These are phyloP conservation scores for Ganaspis sp. DNA, from an alignment of 1,140 invertebrate species.

Conservation along the genomic window DNA sequence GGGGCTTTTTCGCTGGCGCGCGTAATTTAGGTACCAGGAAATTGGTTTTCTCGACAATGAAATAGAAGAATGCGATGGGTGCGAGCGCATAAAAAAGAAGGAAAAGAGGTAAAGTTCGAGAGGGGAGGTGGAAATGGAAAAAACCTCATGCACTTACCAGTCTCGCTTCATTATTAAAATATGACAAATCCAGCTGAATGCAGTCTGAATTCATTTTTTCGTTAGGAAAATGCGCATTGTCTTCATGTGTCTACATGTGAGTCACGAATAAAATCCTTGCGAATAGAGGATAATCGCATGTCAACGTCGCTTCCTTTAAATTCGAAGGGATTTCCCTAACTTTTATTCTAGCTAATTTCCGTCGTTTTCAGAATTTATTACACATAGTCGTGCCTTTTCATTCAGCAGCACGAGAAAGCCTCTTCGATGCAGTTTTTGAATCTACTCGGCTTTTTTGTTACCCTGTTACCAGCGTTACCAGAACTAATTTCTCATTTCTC, in stretches of 20 bases:
- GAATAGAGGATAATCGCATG: not conserved
- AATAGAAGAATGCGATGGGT: constrained; percentile 76
- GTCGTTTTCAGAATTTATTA: not conserved
- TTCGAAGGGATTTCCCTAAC: not conserved
- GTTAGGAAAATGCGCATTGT: not conserved
- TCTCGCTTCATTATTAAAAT: constrained; percentile 23
- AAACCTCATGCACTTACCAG: constrained; percentile 19
- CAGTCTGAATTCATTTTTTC: constrained; percentile 8
- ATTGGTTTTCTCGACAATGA: constrained; percentile 77
- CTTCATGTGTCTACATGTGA: not conserved
- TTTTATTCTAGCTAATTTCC: not conserved
- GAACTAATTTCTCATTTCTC: too few species aligned
- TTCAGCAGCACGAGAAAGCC: too few species aligned
- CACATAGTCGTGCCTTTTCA: too few species aligned
- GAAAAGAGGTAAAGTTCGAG: constrained; percentile 53
- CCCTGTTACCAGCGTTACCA: too few species aligned
- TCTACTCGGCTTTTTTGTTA: too few species aligned
- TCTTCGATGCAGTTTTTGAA: too few species aligned
- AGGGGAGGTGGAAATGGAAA: constrained; percentile 38
- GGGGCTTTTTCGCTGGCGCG: constrained; percentile 66
- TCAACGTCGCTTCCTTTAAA: not conserved
- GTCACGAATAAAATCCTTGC: not conserved
- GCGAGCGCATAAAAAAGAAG: constrained; percentile 56
- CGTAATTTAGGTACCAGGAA: constrained; percentile 77
- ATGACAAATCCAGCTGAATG: constrained; percentile 12